Base-by-base conservation (phyloP, 2,888 invertebrate species). In the Silvanus unidentatus region DNA sequence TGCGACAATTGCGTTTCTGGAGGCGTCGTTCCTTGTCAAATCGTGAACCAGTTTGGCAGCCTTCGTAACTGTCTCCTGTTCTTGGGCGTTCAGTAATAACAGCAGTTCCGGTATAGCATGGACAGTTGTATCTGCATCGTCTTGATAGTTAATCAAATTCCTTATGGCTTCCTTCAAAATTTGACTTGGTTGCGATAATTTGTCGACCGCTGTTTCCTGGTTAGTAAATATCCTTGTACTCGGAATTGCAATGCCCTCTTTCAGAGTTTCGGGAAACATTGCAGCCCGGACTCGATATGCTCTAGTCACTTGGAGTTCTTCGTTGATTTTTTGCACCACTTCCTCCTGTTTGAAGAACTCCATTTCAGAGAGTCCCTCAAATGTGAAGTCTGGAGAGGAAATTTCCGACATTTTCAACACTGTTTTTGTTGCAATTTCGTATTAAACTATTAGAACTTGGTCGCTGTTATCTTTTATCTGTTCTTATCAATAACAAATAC, bases 21-120 rank as follows among this genome's bases (percentile, higher is more conserved):
- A 91, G n/a, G 96, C 96, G 71, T 98, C 98, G 71, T 98, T 97
- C 79, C 97, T 97, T 11, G 96, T 97, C 54, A 99, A 78, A 69
- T 98, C 95, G 71, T 98, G 97, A 1, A 99, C 96, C 91, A 98
- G 95, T 93, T 96, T 96, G 48, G 97, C 97, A 15, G 99, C 99
- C 70, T 98, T 94, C 2, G 93, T 93, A 0, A 98, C 98, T 5
- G 94, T 91, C 14, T 95, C 95, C 75, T 95, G 94, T 73, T 96
- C 95, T 72, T 94, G 92, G 68, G 95, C 94, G 58, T 93, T 93
- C 55, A 97, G 76, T 39, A 95, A 78, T 69, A 96, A 95, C 61
- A 98, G 96, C 73, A 99, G 81, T 74, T 98, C 97, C 3, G 98
- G 98, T 69, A 99, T 93, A 52, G 96, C 95, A 53, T 95, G 81